Conservation (phyloP, 2,888 invertebrate genomes). For the Ophion slaviceki region DNA sequence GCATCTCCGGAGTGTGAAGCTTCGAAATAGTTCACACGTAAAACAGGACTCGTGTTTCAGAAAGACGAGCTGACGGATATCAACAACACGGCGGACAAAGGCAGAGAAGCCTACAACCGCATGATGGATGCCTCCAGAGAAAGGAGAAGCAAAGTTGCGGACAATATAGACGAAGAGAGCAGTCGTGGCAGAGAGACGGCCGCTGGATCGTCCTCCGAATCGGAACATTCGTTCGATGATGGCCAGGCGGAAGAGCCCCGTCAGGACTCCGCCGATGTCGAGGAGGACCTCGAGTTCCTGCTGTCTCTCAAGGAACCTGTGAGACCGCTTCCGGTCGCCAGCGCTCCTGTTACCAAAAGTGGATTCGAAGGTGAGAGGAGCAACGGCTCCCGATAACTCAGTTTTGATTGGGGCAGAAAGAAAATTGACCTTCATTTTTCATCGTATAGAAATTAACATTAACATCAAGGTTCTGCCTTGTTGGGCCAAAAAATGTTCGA, state of each 20-base stretch:
- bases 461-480: too few species aligned
- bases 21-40: not conserved
- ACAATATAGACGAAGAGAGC: not conserved
- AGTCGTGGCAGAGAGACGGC: not conserved
- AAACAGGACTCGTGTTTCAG: slow-evolving; percentile 63
- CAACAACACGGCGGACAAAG: slow-evolving; percentile 68
- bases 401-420: not conserved
- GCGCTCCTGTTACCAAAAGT: slow-evolving; percentile 35
- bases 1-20: slow-evolving; percentile 41
- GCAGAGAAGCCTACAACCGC: slow-evolving; percentile 57
- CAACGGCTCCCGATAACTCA: too few species aligned
- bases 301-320: slow-evolving; percentile 76
- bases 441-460: not conserved
- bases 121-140: slow-evolving; percentile 39
- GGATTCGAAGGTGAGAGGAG: slow-evolving; percentile 44
- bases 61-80: slow-evolving; percentile 75
- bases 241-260: slow-evolving; percentile 6
- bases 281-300: slow-evolving; percentile 78
- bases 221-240: not conserved
- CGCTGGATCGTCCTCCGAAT: not conserved
- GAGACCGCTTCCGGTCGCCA: slow-evolving; percentile 49
- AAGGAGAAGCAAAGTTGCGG: not conserved
- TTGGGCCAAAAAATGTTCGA: too few species aligned
- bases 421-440: not conserved
- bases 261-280: slow-evolving; percentile 45